Conservation (phyloP, 2,113 vertebrate genomes). For the Oncorhynchus mykiss region DNA sequence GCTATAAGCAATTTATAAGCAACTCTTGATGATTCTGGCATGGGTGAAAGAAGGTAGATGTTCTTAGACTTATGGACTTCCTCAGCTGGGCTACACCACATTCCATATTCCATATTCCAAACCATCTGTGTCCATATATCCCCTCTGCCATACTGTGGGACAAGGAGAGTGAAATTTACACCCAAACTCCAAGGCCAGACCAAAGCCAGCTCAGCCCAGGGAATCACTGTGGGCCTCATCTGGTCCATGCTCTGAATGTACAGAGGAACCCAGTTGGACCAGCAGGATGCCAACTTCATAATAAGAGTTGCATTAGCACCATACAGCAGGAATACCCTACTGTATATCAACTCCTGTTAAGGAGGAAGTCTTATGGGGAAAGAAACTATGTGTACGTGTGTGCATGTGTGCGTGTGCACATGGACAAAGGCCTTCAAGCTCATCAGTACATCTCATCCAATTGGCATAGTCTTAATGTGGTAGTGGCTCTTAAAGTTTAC, state of each 20-base stretch:
- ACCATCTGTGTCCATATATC: too few species aligned
- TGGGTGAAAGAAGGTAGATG: constrained; percentile 5
- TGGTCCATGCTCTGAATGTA: constrained; percentile 42
- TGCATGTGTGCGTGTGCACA: constrained; percentile 19
- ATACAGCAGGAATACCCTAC: background rate
- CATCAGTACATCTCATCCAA: too few species aligned
- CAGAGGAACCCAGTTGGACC: constrained; percentile 55
- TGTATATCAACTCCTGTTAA: too few species aligned
- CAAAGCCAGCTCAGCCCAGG: constrained; percentile 17
- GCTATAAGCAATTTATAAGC: background rate
- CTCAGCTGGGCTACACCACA: background rate
- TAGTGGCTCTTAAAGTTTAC: background rate
- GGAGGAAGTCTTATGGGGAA: too few species aligned
- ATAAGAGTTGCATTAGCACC: background rate
- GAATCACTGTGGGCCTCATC: constrained; percentile 48
- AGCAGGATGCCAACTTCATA: constrained; percentile 28
- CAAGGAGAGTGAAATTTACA: too few species aligned
- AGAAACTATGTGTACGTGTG: constrained; percentile 14
- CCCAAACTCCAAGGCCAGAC: constrained; percentile 22
- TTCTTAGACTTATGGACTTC: background rate
- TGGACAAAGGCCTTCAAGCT: too few species aligned
- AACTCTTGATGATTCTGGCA: background rate
- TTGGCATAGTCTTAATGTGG: too few species aligned
- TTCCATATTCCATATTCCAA: background rate
- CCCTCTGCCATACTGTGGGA: too few species aligned